These are phyloP conservation scores for Phortica magna DNA, from an alignment of 2,888 invertebrate genomes.

Conservation along the genomic window DNA sequence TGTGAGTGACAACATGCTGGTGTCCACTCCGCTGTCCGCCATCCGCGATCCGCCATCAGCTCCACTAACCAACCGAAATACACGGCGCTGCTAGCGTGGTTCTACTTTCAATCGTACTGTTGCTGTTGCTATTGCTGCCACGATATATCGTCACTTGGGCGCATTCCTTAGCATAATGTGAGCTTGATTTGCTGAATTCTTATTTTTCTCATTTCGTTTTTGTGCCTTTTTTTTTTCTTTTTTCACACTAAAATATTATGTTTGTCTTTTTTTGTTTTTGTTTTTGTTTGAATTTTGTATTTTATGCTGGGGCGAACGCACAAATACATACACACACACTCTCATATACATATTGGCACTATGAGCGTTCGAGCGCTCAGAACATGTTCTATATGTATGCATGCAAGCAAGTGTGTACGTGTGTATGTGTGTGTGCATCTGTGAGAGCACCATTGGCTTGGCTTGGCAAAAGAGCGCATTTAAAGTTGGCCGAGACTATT, in stretches of 20 bases:
- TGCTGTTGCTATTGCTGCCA: slow-evolving; percentile 66
- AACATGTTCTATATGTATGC: neutral
- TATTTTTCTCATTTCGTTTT: slow-evolving; percentile 43
- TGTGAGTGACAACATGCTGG: neutral
- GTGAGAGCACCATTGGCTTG: neutral
- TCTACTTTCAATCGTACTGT: neutral
- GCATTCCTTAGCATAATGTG: slow-evolving; percentile 76
- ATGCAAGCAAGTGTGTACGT: neutral
- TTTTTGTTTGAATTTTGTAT: slow-evolving; percentile 19
- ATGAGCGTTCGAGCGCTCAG: neutral
- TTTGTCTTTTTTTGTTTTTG: slow-evolving; percentile 16
- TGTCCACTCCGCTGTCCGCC: neutral
- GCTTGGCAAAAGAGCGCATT: neutral
- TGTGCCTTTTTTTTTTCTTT: slow-evolving; percentile 52
- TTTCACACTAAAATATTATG: slow-evolving; percentile 20
- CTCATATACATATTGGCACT: neutral
- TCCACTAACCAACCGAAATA: neutral
- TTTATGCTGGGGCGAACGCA: slow-evolving; percentile 11
- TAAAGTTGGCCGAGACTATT: neutral
- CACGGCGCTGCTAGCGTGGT: slow-evolving; percentile 18
- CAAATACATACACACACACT: neutral
- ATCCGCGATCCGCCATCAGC: neutral
- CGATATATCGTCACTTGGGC: slow-evolving; percentile 76
- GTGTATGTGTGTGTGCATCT: neutral
- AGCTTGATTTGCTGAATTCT: slow-evolving; percentile 76